Percentiles rank a stretch among this genome's conserved stretches.
These are phyloP conservation scores for Nestor notabilis DNA, from an alignment of 2,113 vertebrate genomes.

Conservation along the genomic window DNA sequence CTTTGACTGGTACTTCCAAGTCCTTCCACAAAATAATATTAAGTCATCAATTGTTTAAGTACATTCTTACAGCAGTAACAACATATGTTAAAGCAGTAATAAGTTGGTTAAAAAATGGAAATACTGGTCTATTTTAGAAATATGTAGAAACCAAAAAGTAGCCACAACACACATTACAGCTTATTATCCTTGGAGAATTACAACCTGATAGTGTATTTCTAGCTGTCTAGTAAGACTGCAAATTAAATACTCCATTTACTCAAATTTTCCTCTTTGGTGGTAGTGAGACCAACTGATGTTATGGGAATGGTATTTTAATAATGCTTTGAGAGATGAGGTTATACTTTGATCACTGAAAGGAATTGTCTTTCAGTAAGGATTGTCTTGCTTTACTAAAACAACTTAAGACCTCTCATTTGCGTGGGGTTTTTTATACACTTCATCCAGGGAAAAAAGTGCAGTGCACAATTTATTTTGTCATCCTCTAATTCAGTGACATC, in stretches of 20 bases:
- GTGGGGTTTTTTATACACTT: neutral
- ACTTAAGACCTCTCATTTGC: neutral
- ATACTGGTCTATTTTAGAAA: neutral
- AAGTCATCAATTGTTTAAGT: neutral
- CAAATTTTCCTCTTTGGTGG: neutral
- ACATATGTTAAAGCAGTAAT: neutral
- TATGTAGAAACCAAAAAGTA: neutral
- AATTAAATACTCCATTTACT: neutral
- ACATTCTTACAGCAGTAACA: neutral
- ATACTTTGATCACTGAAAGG: neutral
- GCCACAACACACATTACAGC: neutral
- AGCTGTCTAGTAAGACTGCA: neutral
- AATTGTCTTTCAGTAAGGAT: neutral
- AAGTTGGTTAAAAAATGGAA: neutral
- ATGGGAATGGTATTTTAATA: slow-evolving; percentile 39
- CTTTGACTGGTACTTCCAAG: neutral
- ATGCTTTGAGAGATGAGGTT: neutral
- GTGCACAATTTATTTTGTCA: neutral
- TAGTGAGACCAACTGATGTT: neutral
- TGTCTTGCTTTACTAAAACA: neutral
- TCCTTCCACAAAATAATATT: neutral
- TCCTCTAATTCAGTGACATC: neutral
- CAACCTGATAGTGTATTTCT: neutral
- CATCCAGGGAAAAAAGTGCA: neutral
- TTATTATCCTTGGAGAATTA: neutral